Evolutionary conservation across 2,113 vertebrate species (phyloP).

Genomic region (Triplophysa siluroides): DNA sequence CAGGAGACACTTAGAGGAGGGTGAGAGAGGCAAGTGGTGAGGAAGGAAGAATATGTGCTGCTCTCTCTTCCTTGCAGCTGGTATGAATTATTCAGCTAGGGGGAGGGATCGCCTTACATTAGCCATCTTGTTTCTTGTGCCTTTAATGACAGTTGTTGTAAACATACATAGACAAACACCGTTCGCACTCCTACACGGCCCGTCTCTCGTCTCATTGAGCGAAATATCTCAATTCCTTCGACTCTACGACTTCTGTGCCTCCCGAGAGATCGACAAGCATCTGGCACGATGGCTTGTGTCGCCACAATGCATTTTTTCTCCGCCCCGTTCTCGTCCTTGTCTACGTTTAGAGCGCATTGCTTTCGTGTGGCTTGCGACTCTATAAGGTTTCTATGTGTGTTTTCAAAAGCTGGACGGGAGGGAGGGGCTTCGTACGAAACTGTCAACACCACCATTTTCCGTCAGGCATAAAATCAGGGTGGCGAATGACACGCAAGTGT

Average conservation of each 20-base stretch:
- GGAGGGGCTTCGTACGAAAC: not conserved
- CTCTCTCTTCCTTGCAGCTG: constrained; percentile 79
- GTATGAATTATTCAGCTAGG: constrained; percentile 89
- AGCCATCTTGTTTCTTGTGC: constrained; percentile 89
- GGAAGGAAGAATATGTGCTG: constrained; percentile 76
- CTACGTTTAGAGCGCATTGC: not conserved
- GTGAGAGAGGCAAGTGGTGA: constrained; percentile 77
- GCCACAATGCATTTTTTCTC: too few relatives aligned
- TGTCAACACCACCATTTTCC: constrained; percentile 44
- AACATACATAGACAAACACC: constrained; percentile 90
- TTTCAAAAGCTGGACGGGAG: constrained; percentile 16
- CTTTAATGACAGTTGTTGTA: constrained; percentile 88
- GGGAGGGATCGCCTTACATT: constrained; percentile 82
- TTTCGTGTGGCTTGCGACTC: not conserved
- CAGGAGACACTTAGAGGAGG: constrained; percentile 80
- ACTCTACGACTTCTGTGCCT: constrained; percentile 33
- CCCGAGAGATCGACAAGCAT: constrained; percentile 13
- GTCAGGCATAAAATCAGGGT: constrained; percentile 46
- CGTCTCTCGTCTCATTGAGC: constrained; percentile 57
- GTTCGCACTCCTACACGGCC: constrained; percentile 66
- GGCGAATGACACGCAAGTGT: constrained; percentile 53
- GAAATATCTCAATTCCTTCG: constrained; percentile 64
- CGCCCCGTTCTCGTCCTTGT: too few relatives aligned
- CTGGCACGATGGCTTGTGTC: too few relatives aligned
- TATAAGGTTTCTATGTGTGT: constrained; percentile 32